These are phyloP conservation scores for Ictidomys tridecemlineatus DNA, from an alignment of 2,113 vertebrate genomes.

Conservation along the genomic window DNA sequence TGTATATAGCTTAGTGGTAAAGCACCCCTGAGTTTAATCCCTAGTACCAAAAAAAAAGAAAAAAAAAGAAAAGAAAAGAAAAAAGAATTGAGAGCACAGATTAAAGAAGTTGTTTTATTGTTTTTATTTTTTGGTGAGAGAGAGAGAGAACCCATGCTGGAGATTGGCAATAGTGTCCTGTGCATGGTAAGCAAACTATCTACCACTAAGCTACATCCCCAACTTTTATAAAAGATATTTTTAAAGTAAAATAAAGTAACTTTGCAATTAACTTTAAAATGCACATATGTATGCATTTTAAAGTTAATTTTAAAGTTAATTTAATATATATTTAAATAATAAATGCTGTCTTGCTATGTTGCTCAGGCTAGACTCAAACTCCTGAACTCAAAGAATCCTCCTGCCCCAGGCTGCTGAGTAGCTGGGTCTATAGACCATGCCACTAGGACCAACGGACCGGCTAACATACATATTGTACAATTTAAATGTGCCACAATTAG, in stretches of 20 bases:
- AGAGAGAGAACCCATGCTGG: neutral
- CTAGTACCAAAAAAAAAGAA: too few species aligned
- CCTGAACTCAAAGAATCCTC: neutral
- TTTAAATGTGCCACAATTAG: neutral
- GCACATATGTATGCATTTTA: neutral
- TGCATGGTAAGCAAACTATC: neutral
- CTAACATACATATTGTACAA: conserved; percentile 2
- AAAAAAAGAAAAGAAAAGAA: too few species aligned
- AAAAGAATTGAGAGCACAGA: too few species aligned
- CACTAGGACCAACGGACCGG: neutral
- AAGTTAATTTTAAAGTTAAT: too few species aligned
- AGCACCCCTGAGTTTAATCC: too few species aligned
- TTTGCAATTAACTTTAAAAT: conserved; percentile 37
- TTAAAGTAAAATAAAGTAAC: conserved; percentile 10
- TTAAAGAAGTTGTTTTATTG: too few species aligned
- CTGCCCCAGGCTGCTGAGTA: neutral
- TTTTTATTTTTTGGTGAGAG: too few species aligned
- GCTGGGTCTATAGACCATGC: neutral
- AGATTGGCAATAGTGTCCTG: neutral
- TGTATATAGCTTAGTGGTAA: too few species aligned
- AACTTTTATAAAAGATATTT: neutral
- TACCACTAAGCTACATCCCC: neutral
- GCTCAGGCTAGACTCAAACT: neutral
- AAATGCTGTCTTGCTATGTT: neutral
- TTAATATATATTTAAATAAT: neutral